These are phyloP conservation scores for Hesperia comma DNA, from an alignment of 2,888 invertebrate species.

Conservation along the genomic window DNA sequence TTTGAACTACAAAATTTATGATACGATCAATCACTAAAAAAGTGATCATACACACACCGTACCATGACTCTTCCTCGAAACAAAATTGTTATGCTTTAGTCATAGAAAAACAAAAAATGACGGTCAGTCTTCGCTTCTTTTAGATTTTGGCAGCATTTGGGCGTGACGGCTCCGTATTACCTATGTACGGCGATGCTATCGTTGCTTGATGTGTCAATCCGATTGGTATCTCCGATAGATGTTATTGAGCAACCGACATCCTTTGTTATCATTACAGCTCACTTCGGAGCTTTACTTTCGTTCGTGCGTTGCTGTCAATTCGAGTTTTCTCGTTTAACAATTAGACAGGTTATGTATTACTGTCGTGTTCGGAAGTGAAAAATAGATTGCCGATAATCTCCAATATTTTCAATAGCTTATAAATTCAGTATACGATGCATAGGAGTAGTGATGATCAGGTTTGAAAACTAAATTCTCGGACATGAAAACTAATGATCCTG, in stretches of 20 bases:
- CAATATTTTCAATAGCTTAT: no score
- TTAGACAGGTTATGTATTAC: constrained; percentile 24
- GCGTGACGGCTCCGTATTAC: constrained; percentile 69
- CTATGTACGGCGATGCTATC: constrained; percentile 73
- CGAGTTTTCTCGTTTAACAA: constrained; percentile 24
- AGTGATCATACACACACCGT: no score
- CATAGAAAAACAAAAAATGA: background rate
- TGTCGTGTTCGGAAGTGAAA: background rate
- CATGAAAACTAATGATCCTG: no score
- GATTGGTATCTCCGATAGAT: constrained; percentile 76
- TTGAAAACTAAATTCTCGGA: no score
- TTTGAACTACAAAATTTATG: no score
- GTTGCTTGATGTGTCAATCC: constrained; percentile 82
- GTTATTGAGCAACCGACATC: constrained; percentile 77
- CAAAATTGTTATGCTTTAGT: background rate
- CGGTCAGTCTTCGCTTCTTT: background rate
- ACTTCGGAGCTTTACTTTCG: constrained; percentile 14
- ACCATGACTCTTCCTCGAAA: no score
- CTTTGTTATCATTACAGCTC: constrained; percentile 69
- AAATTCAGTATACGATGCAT: no score
- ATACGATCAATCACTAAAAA: no score
- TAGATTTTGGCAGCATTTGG: constrained; percentile 60
- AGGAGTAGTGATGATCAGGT: no score
- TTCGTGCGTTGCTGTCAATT: constrained; percentile 28
- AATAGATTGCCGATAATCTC: background rate